Evolutionary conservation across 2,113 vertebrate genomes (phyloP).

Genomic region (Poeciliopsis turrubarensis): DNA sequence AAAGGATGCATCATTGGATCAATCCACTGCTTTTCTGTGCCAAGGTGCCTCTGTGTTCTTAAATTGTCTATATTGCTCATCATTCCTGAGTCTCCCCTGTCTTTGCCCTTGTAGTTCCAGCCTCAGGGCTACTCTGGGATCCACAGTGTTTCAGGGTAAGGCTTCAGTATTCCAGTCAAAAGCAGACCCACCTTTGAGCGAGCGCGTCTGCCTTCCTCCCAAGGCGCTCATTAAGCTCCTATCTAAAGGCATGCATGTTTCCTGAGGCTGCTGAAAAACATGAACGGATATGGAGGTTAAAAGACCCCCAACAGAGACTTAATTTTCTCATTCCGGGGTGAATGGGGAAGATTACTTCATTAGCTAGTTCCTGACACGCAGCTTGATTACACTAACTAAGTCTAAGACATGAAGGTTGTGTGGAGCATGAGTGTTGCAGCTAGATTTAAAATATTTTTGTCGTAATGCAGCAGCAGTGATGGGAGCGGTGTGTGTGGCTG

Average conservation of each 20-base stretch:
- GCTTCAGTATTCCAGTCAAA: constrained; percentile 57
- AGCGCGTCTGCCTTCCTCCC: constrained; percentile 60
- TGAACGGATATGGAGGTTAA: constrained; percentile 56
- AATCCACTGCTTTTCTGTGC: constrained; percentile 2
- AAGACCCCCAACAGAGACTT: constrained; percentile 66
- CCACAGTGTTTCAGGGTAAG: constrained; percentile 48
- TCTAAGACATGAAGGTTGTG: constrained; percentile 44
- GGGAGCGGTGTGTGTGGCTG: constrained; percentile 1
- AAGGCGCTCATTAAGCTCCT: constrained; percentile 71
- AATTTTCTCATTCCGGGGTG: constrained; percentile 60
- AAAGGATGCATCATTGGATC: neutral
- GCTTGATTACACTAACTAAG: constrained; percentile 72
- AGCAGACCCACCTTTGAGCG: constrained; percentile 50
- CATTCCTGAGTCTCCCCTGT: constrained; percentile 22
- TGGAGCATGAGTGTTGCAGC: constrained; percentile 52
- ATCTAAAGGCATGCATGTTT: constrained; percentile 65
- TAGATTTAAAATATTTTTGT: constrained; percentile 19
- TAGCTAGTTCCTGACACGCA: constrained; percentile 63
- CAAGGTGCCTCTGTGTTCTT: constrained; percentile 25
- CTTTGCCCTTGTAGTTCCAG: constrained; percentile 58
- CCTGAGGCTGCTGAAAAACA: constrained; percentile 49
- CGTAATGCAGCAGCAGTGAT: neutral
- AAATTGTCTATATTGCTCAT: constrained; percentile 29
- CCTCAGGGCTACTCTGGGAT: constrained; percentile 44
- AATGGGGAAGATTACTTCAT: constrained; percentile 71